Evolutionary conservation across 2,113 vertebrate species (phyloP), one percentile per base, ranked within the genome.

Genomic region (Oreochromis niloticus): DNA sequence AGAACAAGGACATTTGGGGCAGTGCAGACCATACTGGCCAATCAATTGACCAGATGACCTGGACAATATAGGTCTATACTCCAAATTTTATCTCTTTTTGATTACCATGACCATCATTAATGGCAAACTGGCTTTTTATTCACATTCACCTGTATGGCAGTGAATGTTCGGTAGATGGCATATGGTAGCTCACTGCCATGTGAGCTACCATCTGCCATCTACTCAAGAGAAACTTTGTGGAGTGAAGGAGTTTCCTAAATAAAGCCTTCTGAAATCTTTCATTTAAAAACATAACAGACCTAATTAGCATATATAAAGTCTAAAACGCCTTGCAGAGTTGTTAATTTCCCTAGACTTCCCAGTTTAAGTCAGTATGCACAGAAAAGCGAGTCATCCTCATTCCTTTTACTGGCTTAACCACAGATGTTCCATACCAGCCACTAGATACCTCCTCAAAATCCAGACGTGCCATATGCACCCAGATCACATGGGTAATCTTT

Each of bases 401-500:
- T 75, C 73, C 39, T 13, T 56, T 30, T 41, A 16, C 39, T 8
- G 30, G 36, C 84, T 85, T 54, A 46, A 12, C 19, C 14, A 82
- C 61, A 71, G 24, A 81, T 66, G 22, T 85, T 32, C 11, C 81
- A 85, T 11, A 34, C 22, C 19, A 55, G 83, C 43, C 68, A 83
- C 10, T 46, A 43, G 81, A 55, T 61, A 73, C 50, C 24, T 34
- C 8, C 27, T n/a, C 41, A 57, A 39, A 12, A 46, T 14, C 36
- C 68, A 50, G 63, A 27, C 9, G 16, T 32, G 39, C 54, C 14
- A 59, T 88, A 52, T 82, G 63, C 5, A 91, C 81, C 81, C 92
- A 32, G 61, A 39, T 82, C 92, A 90, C 54, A 61, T 7, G 16
- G 41, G 39, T 89, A 84, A 91, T 90, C 92, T 91, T 83, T 90